Conservation (phyloP, 2,113 vertebrate species). For the Hypomesus transpacificus region DNA sequence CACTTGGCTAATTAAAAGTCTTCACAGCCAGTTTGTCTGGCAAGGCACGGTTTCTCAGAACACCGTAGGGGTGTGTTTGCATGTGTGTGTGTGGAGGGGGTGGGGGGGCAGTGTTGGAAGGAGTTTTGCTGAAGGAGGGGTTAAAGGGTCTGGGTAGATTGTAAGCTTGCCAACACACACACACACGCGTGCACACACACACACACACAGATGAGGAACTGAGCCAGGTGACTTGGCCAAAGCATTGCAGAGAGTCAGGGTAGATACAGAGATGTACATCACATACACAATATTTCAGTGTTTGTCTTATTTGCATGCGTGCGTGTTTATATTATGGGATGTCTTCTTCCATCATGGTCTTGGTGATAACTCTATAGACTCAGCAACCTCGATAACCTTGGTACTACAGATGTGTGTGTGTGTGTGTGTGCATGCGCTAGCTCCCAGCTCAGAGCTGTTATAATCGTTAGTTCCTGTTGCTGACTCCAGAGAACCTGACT, state of each 20-base stretch:
- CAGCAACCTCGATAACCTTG: too few relatives aligned
- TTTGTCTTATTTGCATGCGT: background rate
- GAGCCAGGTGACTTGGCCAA: slow-evolving; percentile 1
- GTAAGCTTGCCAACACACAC: background rate
- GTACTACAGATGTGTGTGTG: too few relatives aligned
- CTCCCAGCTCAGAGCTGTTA: too few relatives aligned
- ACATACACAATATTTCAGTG: background rate
- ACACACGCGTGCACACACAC: background rate
- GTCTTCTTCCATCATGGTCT: too few relatives aligned
- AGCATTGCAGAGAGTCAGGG: background rate
- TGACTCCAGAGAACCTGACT: too few relatives aligned
- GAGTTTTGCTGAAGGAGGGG: background rate
- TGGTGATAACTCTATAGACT: too few relatives aligned
- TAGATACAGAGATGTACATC: background rate
- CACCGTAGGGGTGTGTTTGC: background rate
- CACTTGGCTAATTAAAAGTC: slow-evolving; percentile 25
- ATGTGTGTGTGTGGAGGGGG: background rate
- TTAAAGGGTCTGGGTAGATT: background rate
- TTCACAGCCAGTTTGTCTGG: slow-evolving; percentile 24
- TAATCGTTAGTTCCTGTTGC: too few relatives aligned
- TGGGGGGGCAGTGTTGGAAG: background rate
- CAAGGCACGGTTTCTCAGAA: slow-evolving; percentile 22
- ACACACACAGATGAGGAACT: background rate
- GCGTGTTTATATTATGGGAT: background rate
- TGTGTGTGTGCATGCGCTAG: too few relatives aligned